Evolutionary conservation across 2,888 invertebrate species (phyloP).

Genomic region (Pachymerium ferrugineum): DNA sequence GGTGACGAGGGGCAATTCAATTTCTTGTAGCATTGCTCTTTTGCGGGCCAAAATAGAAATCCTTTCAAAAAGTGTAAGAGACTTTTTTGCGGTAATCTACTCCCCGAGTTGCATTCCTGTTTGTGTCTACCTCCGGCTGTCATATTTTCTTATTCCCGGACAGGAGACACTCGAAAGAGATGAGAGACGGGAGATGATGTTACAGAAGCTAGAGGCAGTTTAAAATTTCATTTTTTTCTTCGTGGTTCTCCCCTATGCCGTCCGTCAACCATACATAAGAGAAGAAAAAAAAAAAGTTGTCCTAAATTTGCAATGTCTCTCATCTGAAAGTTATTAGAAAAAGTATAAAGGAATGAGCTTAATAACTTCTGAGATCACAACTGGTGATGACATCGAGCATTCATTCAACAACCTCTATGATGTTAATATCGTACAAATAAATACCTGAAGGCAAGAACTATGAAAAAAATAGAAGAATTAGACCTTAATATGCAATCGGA

Average conservation of each 20-base stretch:
- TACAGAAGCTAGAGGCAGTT: constrained; percentile 9
- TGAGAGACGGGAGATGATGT: constrained; percentile 16
- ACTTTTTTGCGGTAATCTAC: background rate
- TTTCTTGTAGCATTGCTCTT: constrained; percentile 25
- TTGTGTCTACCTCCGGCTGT: constrained; percentile 23
- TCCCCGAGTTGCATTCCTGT: constrained; percentile 21
- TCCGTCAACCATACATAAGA: background rate
- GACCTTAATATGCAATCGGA: no score
- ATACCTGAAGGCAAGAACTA: no score
- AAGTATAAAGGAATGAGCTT: no score
- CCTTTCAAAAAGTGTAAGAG: background rate
- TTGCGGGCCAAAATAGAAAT: constrained; percentile 27
- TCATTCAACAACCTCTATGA: no score
- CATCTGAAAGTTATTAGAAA: no score
- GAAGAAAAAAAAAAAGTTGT: no score
- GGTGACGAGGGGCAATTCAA: constrained; percentile 27
- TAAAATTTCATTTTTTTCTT: background rate
- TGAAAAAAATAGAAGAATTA: no score
- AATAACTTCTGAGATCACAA: no score
- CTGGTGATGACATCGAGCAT: no score
- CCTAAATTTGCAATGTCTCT: no score
- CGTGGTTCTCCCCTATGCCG: background rate
- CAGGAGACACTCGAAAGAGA: background rate
- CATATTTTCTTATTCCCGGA: constrained; percentile 15
- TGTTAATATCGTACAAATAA: no score